Conservation (phyloP, 2,888 invertebrate species). For the Masnerella sp. region DNA sequence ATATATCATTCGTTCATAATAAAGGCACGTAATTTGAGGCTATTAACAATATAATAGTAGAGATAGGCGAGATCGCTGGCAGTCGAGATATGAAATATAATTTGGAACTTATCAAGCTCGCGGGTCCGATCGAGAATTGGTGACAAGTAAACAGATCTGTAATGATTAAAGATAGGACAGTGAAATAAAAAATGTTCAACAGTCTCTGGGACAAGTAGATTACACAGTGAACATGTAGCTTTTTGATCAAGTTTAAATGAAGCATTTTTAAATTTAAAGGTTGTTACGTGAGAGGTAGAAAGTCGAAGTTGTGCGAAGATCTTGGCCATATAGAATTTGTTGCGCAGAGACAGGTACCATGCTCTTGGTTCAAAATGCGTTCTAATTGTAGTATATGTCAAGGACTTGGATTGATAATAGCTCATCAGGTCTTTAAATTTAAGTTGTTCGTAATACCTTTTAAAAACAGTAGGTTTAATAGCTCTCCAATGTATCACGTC, state of each 20-base stretch:
- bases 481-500: background rate
- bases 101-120: background rate
- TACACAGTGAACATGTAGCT: background rate
- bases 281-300: constrained; percentile 1
- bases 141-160: constrained; percentile 1
- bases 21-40: too few relatives aligned
- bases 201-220: constrained; percentile 1
- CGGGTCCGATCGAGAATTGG: background rate
- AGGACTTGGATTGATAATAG: constrained; percentile 6
- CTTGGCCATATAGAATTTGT: constrained; percentile 3
- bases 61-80: background rate
- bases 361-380: background rate
- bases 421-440: constrained; percentile 1
- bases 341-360: background rate
- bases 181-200: constrained; percentile 1
- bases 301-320: background rate
- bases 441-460: background rate
- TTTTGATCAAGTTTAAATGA: background rate
- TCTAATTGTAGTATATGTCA: background rate
- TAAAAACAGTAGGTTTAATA: background rate
- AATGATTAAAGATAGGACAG: constrained; percentile 2
- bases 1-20: too few relatives aligned
- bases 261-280: background rate
- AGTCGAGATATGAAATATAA: background rate
- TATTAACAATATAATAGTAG: background rate